Evolutionary conservation across 2,797 vertebrate genomes (phyloP).

Genomic region (Echiichthys vipera): DNA sequence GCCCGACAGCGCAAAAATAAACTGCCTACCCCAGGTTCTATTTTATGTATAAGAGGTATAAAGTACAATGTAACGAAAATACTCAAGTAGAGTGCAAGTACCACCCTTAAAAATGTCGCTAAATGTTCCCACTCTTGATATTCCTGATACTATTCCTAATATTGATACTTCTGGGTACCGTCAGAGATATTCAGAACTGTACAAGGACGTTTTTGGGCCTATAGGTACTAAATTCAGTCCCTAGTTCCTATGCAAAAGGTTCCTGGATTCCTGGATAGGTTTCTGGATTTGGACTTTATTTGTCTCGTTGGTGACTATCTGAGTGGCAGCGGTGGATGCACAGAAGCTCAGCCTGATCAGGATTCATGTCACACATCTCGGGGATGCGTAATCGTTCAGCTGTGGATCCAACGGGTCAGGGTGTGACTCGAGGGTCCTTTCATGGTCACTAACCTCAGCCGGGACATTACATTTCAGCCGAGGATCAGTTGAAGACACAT

Average conservation of each 20-base stretch:
- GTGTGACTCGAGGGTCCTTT: constrained; percentile 71
- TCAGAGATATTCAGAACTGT: neutral
- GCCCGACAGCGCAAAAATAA: too few relatives aligned
- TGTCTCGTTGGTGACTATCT: constrained; percentile 12
- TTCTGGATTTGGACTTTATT: neutral
- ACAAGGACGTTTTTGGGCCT: neutral
- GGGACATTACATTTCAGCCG: constrained; percentile 59
- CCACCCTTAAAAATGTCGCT: neutral
- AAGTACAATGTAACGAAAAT: neutral
- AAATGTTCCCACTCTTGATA: neutral
- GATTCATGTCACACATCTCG: constrained; percentile 66
- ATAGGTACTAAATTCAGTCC: neutral
- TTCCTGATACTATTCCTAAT: neutral
- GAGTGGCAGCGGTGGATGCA: constrained; percentile 10
- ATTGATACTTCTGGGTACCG: neutral
- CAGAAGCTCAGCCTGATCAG: constrained; percentile 48
- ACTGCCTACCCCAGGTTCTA: too few relatives aligned
- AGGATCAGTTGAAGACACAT: constrained; percentile 55
- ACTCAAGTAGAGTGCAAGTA: neutral
- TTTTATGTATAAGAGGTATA: too few relatives aligned
- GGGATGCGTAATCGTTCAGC: constrained; percentile 60
- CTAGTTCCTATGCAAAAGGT: neutral
- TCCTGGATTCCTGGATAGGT: neutral
- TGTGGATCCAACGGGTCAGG: constrained; percentile 65
- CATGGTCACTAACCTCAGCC: constrained; percentile 67